Conservation (phyloP, 2,888 invertebrate species). For the Himalopsyche kuldschensis region DNA sequence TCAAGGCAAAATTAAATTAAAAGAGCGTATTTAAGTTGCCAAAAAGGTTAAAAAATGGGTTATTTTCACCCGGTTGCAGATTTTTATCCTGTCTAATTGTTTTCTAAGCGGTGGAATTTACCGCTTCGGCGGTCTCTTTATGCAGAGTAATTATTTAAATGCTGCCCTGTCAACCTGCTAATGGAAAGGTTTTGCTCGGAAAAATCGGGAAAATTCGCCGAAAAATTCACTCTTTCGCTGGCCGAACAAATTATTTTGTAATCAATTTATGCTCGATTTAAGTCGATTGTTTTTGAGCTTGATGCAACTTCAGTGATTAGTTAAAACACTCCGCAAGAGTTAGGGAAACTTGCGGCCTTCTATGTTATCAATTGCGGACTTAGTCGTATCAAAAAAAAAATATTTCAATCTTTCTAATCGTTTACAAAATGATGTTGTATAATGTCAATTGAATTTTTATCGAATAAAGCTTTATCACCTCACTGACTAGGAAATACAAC, state of each 20-base stretch:
- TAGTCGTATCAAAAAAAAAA: too few relatives aligned
- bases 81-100: constrained; percentile 40
- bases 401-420: too few relatives aligned
- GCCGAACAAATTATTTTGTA: not conserved
- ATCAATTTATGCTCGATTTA: constrained; percentile 1
- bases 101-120: constrained; percentile 38
- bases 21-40: constrained; percentile 26
- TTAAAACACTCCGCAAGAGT: not conserved
- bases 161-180: constrained; percentile 38
- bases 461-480: too few relatives aligned
- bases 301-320: not conserved
- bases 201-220: constrained; percentile 16
- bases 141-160: constrained; percentile 38
- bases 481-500: too few relatives aligned
- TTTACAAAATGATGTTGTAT: too few relatives aligned
- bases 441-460: too few relatives aligned
- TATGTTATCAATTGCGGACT: too few relatives aligned
- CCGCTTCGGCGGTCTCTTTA: constrained; percentile 35
- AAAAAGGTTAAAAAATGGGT: constrained; percentile 37
- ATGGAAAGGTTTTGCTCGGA: constrained; percentile 33
- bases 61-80: constrained; percentile 39
- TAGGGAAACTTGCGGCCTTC: too few relatives aligned
- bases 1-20: constrained; percentile 34
- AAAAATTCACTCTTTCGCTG: constrained; percentile 4
- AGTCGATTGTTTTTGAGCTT: not conserved